Conservation (phyloP, 2,113 vertebrate species). For the Corythornis cristatus region DNA sequence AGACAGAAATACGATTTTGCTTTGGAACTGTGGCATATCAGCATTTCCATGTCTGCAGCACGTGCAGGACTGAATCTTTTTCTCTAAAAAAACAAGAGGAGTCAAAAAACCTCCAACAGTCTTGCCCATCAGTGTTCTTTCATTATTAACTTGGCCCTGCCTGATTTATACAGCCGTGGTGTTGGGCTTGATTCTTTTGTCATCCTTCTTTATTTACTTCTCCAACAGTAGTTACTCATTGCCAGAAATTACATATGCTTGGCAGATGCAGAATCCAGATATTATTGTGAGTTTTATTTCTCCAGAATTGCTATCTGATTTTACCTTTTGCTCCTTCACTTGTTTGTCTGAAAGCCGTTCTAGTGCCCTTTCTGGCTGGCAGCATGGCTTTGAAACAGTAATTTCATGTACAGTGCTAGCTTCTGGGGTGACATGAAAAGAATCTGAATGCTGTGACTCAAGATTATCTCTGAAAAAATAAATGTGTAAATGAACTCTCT, state of each 20-base stretch:
- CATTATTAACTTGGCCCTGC: conserved; percentile 19
- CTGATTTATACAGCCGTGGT: background rate
- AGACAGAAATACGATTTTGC: background rate
- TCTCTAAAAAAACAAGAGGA: background rate
- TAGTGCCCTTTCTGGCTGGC: background rate
- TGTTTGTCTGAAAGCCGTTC: background rate
- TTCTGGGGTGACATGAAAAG: background rate
- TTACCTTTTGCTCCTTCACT: conserved; percentile 12
- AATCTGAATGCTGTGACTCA: background rate
- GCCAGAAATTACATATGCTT: conserved; percentile 63
- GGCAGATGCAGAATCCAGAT: conserved; percentile 55
- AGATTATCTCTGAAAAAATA: background rate
- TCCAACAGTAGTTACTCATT: conserved; percentile 19
- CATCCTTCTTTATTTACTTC: conserved; percentile 43
- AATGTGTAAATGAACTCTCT: background rate
- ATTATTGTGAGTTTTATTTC: conserved; percentile 41
- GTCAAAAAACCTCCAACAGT: background rate
- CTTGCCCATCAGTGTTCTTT: background rate
- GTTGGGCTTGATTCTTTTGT: conserved; percentile 43
- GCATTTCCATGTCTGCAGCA: background rate
- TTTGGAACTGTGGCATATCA: background rate
- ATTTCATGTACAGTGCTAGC: background rate
- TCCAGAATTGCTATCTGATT: background rate
- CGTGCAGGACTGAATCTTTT: background rate
- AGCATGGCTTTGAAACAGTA: background rate